Conservation (phyloP, 2,888 invertebrate genomes). For the Apamea sordens region DNA sequence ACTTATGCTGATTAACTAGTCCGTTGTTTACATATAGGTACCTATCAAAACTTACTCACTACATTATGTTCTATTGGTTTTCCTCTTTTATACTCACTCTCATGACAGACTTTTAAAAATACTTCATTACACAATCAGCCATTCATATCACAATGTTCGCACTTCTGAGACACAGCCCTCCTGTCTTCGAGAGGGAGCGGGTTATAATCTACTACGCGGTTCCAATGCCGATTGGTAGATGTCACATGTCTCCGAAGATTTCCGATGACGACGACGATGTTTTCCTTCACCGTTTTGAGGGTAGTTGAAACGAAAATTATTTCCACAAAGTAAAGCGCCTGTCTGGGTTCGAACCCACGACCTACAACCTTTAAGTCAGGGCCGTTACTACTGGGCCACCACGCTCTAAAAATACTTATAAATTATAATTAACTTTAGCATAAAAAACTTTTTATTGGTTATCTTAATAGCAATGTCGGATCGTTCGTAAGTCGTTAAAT, state of each 20-base stretch:
- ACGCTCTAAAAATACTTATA: neutral
- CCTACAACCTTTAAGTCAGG: neutral
- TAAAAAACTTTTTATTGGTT: conserved; percentile 18
- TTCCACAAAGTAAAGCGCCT: too few species aligned
- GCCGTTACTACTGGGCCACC: neutral
- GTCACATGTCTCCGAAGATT: too few species aligned
- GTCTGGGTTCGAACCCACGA: neutral
- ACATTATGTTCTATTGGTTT: neutral
- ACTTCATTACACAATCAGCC: neutral
- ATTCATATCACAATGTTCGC: too few species aligned
- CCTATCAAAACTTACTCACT: neutral
- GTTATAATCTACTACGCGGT: too few species aligned
- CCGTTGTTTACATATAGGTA: neutral
- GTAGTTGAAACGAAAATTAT: too few species aligned
- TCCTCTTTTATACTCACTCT: neutral
- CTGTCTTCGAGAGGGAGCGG: too few species aligned
- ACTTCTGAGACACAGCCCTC: too few species aligned
- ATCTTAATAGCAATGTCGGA: conserved; percentile 29
- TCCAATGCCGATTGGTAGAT: too few species aligned
- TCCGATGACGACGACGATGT: too few species aligned
- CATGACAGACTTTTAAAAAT: too few species aligned
- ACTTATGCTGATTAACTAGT: neutral
- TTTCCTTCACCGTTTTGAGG: too few species aligned
- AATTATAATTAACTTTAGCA: conserved; percentile 12
- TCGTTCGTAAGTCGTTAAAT: conserved; percentile 34